Percentiles rank a stretch among this genome's conserved stretches.
phyloP scores from a whole-genome alignment of 2,888 invertebrate species.

The Pammene aurita region DNA sequence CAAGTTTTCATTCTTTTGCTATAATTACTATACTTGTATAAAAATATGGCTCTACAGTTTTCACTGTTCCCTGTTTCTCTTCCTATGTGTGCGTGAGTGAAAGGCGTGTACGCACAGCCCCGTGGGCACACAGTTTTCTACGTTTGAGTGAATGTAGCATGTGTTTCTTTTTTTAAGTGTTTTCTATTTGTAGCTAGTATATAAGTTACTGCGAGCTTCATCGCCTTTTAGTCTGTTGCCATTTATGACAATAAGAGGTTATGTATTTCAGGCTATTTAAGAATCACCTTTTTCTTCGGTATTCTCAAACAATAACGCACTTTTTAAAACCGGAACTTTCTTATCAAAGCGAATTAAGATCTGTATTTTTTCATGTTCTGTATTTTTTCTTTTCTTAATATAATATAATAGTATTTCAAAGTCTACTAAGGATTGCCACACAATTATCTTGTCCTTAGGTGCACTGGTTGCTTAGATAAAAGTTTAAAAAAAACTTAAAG shows the following conservation, averaged over 20 bases:
- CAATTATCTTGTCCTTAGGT: no score
- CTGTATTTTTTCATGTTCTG: no score
- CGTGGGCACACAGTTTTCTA: slow-evolving; percentile 53
- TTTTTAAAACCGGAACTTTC: no score
- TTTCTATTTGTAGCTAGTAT: slow-evolving; percentile 73
- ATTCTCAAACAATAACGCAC: no score
- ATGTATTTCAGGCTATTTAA: slow-evolving; percentile 51
- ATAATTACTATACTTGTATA: no score
- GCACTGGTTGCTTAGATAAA: no score
- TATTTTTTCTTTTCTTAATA: no score
- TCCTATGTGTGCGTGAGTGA: slow-evolving; percentile 66
- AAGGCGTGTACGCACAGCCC: slow-evolving; percentile 68
- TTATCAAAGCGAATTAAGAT: no score
- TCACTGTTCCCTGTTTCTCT: slow-evolving; percentile 49
- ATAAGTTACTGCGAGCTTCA: slow-evolving; percentile 62
- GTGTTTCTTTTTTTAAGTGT: slow-evolving; percentile 66
- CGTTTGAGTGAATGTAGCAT: slow-evolving; percentile 69
- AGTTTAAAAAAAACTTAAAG: background rate
- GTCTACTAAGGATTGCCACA: no score
- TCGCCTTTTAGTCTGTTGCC: slow-evolving; percentile 68
- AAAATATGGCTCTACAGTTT: slow-evolving; percentile 49
- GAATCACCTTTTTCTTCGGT: background rate
- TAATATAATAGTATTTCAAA: no score
- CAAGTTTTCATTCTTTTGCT: no score
- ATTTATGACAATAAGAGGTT: slow-evolving; percentile 47